Base-by-base conservation (phyloP, 2,888 invertebrate genomes). In the Malthinus seriepunctatus region DNA sequence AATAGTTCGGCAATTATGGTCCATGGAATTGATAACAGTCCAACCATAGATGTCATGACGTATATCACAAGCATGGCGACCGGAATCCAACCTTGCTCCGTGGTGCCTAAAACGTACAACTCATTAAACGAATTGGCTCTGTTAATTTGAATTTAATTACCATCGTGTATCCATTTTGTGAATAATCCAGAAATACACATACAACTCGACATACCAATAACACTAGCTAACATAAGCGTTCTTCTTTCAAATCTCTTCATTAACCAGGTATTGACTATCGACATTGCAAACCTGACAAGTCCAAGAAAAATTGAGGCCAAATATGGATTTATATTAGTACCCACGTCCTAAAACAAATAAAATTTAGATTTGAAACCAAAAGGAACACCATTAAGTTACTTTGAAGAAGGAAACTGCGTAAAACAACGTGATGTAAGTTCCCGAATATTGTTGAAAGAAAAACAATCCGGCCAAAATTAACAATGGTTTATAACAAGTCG, bases 1-100 rank as follows among this genome's bases (percentile, higher is more conserved):
- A 83, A 85, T 7, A 85, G 70, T 74, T 84, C 85, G 0, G 84
- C 84, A 1, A 83, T 84, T 83, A 85, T 83, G 11, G 84, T 84
- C 84, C 84, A 85, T 1, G 85, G 85, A 23, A 85, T 83, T 8
- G 83, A 82, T 35, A 84, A 73, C 64, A 84, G 74, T 1, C 84
- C 85, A 38, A 84, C 77, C 82, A 84, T 84, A n/a, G 83, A 82
- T 0, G 83, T 79, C 55, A 82, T 80, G 1, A 85, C 84, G 69
- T 83, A 84, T 1, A 83, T 69, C 11, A 84, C 67, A 1, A 85
- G 71, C 51, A 82, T 79, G 0, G 78, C 60, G 0, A 84, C 80
- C 3, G 84, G 83, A 1, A 82, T 73, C 76, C 77, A 79, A 10
- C 63, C 74, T 52, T 72, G 61, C 8, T 65, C 58, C 2, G 74